Conservation (phyloP, 1,140 invertebrate species). For the Anoplolepis gracilipes region DNA sequence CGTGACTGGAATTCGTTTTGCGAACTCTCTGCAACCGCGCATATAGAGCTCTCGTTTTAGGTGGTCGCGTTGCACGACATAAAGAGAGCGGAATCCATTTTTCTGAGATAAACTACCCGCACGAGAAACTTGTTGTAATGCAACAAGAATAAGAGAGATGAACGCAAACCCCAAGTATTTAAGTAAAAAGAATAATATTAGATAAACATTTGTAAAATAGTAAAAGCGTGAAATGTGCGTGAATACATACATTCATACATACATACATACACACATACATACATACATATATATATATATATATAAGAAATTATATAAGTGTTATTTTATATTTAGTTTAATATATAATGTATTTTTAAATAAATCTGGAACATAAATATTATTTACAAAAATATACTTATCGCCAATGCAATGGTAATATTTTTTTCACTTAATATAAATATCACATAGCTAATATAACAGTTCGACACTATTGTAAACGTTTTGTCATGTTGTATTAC, state of each 20-base stretch:
- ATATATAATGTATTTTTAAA: background rate
- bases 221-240: background rate
- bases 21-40: conserved; percentile 40
- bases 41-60: conserved; percentile 41
- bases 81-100: conserved; percentile 46
- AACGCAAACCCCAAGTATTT: background rate
- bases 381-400: background rate
- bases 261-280: no score
- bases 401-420: background rate
- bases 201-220: background rate
- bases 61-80: conserved; percentile 8
- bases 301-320: background rate
- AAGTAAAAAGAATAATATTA: background rate
- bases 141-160: conserved; percentile 6
- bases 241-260: no score
- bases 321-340: conserved; percentile 6
- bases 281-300: background rate
- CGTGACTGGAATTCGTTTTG: conserved; percentile 66
- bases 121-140: background rate
- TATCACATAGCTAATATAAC: background rate
- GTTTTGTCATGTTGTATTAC: no score
- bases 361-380: background rate
- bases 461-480: background rate
- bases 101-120: conserved; percentile 32
- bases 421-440: conserved; percentile 12